Base-by-base conservation (phyloP, 1,140 invertebrate species). In the Ylistrum balloti region DNA sequence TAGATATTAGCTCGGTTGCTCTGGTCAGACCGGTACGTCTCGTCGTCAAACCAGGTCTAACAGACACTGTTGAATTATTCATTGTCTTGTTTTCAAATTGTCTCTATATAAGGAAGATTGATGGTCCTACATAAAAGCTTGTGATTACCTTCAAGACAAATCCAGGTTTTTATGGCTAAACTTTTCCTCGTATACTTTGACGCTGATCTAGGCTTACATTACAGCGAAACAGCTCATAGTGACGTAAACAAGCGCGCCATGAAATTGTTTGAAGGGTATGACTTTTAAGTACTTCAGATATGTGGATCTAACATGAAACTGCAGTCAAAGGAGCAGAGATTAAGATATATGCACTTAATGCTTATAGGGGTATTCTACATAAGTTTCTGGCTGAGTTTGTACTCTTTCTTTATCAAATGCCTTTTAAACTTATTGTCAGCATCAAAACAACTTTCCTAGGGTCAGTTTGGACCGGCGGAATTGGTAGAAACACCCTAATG, bases 91-190 rank as follows among this genome's bases (percentile, higher is more conserved):
- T 74, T 74, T 74, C 56, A 74, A 74, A 74, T 74, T 74, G 56
- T 74, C 56, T 28, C 5, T 74, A 28, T 28, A 74, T 74, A 74
- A 74, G 56, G 22, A 74, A 74, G 56, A 74, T n/a, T 22, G 28
- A 74, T 74, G 56, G 15, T 5, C n/a, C 17, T n/a, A 74, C 56
- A 74, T 74, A 74, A 74, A 74, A 74, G 22, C 56, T 74, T 28
- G 56, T 74, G 56, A 74, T 74, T 74, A 74, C 22, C n/a, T 74
- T n/a, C n/a, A 74, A 74, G 56, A 74, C 56, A 74, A 74, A 74
- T 9, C 56, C 56, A 74, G 56, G 56, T 74, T 74, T 74, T 74
- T 74, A 74, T 17, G 56, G 56, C 56, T 74, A 74, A 28, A 74
- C 45, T 74, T 74, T 74, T n/a, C 56, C 56, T 11, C 5, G 28